Evolutionary conservation across 2,888 invertebrate species (phyloP).

Genomic region (Bellardia pandia): DNA sequence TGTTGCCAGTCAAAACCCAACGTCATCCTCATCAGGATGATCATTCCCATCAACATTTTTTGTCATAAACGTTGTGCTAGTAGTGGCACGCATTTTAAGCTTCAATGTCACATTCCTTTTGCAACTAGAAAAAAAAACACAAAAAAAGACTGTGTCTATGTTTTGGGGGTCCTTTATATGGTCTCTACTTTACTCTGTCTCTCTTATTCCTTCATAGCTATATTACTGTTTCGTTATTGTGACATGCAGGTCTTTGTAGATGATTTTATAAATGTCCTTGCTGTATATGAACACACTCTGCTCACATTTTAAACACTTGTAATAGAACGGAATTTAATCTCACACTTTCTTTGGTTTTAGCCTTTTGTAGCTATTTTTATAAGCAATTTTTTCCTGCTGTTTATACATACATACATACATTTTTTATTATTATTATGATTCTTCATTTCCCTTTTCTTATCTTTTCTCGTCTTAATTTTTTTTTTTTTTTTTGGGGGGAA

Average conservation of each 20-base stretch:
- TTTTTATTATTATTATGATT: slow-evolving; percentile 19
- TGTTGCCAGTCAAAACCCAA: slow-evolving; percentile 57
- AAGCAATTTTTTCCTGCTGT: slow-evolving; percentile 20
- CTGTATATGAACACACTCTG: slow-evolving; percentile 28
- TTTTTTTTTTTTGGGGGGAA: slow-evolving; percentile 32
- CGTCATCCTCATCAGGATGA: slow-evolving; percentile 27
- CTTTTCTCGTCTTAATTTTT: background rate
- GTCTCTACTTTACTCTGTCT: slow-evolving; percentile 14
- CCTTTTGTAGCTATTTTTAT: slow-evolving; percentile 49
- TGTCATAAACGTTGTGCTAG: slow-evolving; percentile 36
- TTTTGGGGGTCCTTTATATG: slow-evolving; percentile 32
- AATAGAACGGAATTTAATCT: slow-evolving; percentile 64
- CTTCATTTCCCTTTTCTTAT: background rate
- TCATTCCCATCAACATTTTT: slow-evolving; percentile 23
- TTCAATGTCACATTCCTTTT: slow-evolving; percentile 67
- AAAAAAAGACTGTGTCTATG: background rate
- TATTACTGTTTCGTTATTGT: slow-evolving; percentile 26
- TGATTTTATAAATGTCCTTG: slow-evolving; percentile 66
- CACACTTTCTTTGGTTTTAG: slow-evolving; percentile 65
- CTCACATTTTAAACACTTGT: slow-evolving; percentile 23
- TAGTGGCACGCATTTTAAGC: slow-evolving; percentile 68
- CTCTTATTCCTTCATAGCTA: slow-evolving; percentile 19
- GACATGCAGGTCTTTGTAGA: slow-evolving; percentile 10
- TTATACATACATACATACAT: background rate
- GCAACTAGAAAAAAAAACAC: background rate